These are phyloP conservation scores for Drosophila vallismaia DNA, from an alignment of 2,888 invertebrate species.

Conservation along the genomic window DNA sequence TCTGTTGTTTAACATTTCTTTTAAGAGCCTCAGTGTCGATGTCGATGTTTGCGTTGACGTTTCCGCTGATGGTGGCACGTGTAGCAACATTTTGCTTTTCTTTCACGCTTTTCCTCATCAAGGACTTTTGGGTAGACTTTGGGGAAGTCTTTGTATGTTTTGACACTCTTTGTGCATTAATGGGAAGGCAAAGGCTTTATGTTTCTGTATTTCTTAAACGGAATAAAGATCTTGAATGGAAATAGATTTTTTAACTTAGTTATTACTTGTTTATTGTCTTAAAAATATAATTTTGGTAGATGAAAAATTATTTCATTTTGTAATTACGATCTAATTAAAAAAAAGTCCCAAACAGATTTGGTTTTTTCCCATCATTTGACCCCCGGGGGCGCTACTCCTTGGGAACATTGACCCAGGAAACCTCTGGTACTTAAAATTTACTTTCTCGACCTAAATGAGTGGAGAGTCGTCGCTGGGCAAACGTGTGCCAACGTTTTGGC, in stretches of 20 bases:
- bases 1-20: constrained; percentile 21
- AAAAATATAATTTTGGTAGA: neutral
- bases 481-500: constrained; percentile 56
- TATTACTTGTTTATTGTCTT: neutral
- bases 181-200: constrained; percentile 21
- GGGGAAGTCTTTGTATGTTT: constrained; percentile 25
- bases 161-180: constrained; percentile 43
- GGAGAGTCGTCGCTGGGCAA: constrained; percentile 25
- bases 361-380: neutral
- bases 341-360: constrained; percentile 3
- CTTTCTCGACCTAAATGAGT: constrained; percentile 47
- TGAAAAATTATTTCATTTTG: constrained; percentile 24
- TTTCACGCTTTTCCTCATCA: constrained; percentile 12
- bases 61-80: constrained; percentile 38
- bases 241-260: neutral
- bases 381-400: neutral
- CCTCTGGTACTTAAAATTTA: constrained; percentile 41
- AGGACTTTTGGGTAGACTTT: constrained; percentile 9
- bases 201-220: constrained; percentile 12
- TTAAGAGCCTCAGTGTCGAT: constrained; percentile 33
- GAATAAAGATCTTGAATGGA: neutral
- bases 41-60: constrained; percentile 18
- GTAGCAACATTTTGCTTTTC: constrained; percentile 32
- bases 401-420: constrained; percentile 16
- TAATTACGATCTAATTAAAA: constrained; percentile 57